These are phyloP conservation scores for Haemorhous mexicanus DNA, from an alignment of 2,113 vertebrate genomes.

Conservation along the genomic window DNA sequence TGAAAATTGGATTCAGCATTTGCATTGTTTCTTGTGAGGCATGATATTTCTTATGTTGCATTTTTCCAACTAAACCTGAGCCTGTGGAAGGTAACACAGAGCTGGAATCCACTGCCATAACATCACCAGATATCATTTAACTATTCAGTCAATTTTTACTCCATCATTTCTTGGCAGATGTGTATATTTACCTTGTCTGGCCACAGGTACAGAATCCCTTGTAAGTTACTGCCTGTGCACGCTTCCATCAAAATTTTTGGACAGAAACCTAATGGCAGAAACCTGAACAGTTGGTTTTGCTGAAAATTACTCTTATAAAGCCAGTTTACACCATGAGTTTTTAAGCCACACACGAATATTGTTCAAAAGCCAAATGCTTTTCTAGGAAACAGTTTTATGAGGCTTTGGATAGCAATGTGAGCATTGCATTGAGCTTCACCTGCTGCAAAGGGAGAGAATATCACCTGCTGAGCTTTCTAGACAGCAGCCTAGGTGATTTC, in stretches of 20 bases:
- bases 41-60: neutral
- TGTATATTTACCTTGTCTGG: constrained; percentile 31
- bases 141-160: neutral
- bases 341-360: neutral
- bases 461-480: neutral
- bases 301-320: constrained; percentile 20
- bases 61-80: constrained; percentile 38
- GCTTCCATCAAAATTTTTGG: constrained; percentile 19
- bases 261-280: constrained; percentile 11
- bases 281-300: neutral
- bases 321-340: neutral
- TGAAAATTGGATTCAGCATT: neutral
- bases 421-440: neutral
- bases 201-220: neutral
- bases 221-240: constrained; percentile 11
- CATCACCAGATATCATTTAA: neutral
- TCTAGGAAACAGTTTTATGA: neutral
- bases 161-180: neutral
- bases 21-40: neutral
- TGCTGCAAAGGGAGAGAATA: neutral
- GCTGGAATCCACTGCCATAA: neutral
- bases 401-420: neutral
- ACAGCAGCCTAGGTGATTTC: neutral
- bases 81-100: neutral
- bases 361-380: neutral